phyloP scores from a whole-genome alignment of 2,888 invertebrate genomes.

The Leptopterna dolabrata region DNA sequence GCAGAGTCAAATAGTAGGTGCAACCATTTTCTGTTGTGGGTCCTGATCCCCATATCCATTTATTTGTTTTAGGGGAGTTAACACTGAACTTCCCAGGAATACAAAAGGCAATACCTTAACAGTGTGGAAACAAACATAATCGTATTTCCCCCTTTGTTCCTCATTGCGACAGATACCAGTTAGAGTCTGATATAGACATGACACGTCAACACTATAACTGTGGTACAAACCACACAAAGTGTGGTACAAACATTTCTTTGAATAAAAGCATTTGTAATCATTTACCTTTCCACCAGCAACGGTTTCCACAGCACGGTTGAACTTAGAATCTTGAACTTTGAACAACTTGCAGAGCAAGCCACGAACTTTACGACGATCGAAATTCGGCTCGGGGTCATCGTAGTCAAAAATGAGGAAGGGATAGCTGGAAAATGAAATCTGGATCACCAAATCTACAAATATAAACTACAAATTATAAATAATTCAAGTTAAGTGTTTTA shows the following conservation, averaged over 20 bases:
- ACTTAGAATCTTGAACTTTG: conserved; percentile 75
- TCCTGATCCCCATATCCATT: too few relatives aligned
- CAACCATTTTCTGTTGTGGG: too few relatives aligned
- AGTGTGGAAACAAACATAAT: too few relatives aligned
- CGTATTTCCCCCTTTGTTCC: too few relatives aligned
- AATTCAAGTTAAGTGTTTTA: background rate
- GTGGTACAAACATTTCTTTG: background rate
- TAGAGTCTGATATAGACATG: too few relatives aligned
- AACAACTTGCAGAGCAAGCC: conserved; percentile 87
- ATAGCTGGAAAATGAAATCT: conserved; percentile 66
- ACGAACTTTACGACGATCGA: conserved; percentile 75
- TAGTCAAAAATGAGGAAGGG: conserved; percentile 78
- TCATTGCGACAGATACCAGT: too few relatives aligned
- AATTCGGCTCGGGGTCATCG: conserved; percentile 80
- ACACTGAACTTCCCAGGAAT: too few relatives aligned
- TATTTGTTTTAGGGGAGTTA: too few relatives aligned
- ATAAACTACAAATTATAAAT: background rate
- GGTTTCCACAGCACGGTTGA: conserved; percentile 85
- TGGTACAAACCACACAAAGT: too few relatives aligned
- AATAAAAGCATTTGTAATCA: conserved; percentile 55
- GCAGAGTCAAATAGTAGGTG: too few relatives aligned
- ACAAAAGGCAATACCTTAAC: too few relatives aligned
- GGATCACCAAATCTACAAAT: background rate
- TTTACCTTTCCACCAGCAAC: conserved; percentile 88
- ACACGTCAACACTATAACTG: too few relatives aligned